Percentiles rank a stretch among this genome's conserved stretches.
These are phyloP conservation scores for Ariopsis seemanni DNA, from an alignment of 2,113 vertebrate species.

Conservation along the genomic window DNA sequence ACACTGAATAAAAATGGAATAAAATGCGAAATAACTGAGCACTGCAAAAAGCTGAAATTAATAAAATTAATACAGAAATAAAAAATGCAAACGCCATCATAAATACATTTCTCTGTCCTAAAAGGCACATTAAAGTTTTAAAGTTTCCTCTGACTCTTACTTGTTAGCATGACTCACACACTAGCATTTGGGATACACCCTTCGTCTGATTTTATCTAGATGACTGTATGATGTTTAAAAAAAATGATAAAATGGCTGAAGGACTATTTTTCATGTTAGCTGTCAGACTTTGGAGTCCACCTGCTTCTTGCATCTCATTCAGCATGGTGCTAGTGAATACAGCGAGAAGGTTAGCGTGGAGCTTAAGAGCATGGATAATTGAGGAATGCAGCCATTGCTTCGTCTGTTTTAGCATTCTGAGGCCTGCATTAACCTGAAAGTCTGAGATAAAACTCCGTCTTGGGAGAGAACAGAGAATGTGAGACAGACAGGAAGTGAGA, in stretches of 20 bases:
- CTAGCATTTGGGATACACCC: too few species aligned
- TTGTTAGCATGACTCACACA: neutral
- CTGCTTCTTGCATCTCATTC: conserved; percentile 30
- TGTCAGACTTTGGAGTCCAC: conserved; percentile 39
- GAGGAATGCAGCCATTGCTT: neutral
- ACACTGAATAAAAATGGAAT: neutral
- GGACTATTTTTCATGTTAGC: neutral
- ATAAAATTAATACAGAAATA: too few species aligned
- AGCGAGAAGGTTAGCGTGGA: neutral
- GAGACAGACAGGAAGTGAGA: neutral
- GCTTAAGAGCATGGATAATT: neutral
- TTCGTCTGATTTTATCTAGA: too few species aligned
- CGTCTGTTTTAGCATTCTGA: conserved; percentile 58
- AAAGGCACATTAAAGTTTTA: neutral
- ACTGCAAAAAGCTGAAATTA: neutral
- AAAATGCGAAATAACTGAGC: neutral
- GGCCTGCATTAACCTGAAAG: neutral
- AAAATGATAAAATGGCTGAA: neutral
- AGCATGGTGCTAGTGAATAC: conserved; percentile 18
- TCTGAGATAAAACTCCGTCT: neutral
- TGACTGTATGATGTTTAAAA: too few species aligned
- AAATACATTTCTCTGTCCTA: too few species aligned
- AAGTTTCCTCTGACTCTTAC: too few species aligned
- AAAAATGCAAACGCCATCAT: too few species aligned
- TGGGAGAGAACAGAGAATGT: neutral